These are phyloP conservation scores for Triplophysa rosa DNA, from an alignment of 2,113 vertebrate species.

Conservation along the genomic window DNA sequence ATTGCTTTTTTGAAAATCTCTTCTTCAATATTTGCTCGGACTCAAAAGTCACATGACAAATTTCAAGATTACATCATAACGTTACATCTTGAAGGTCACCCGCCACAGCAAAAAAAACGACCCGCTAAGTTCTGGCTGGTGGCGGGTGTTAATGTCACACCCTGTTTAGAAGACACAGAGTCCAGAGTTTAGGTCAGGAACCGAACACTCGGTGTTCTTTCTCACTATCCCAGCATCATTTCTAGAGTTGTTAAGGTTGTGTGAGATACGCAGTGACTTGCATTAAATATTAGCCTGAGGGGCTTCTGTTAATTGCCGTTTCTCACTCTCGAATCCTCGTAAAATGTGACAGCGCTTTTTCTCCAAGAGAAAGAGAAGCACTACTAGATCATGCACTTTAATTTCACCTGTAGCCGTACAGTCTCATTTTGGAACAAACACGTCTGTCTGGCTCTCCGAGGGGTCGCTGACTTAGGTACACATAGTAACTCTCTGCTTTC, in stretches of 20 bases:
- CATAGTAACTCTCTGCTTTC: conserved; percentile 33
- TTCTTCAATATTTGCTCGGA: no score
- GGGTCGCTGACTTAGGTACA: conserved; percentile 41
- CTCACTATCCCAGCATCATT: neutral
- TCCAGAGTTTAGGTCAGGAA: no score
- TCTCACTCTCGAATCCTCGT: conserved; percentile 3
- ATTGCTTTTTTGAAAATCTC: no score
- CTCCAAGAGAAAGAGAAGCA: conserved; percentile 25
- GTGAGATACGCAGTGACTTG: conserved; percentile 10
- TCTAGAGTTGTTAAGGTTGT: neutral
- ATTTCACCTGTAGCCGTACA: neutral
- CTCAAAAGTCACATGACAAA: no score
- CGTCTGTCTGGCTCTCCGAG: neutral
- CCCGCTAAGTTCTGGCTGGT: no score
- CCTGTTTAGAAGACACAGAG: neutral
- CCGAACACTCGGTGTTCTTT: no score
- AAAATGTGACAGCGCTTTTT: conserved; percentile 35
- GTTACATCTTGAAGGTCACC: no score
- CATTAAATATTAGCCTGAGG: conserved; percentile 10
- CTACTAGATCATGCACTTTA: neutral
- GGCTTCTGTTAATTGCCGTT: neutral
- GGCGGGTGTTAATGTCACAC: neutral
- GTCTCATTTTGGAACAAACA: conserved; percentile 34
- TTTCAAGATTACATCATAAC: no score
- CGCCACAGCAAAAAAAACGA: no score